Percentiles rank a stretch among this genome's conserved stretches.
These are phyloP conservation scores for Microcebus murinus DNA, from an alignment of 2,113 vertebrate species.

Conservation along the genomic window DNA sequence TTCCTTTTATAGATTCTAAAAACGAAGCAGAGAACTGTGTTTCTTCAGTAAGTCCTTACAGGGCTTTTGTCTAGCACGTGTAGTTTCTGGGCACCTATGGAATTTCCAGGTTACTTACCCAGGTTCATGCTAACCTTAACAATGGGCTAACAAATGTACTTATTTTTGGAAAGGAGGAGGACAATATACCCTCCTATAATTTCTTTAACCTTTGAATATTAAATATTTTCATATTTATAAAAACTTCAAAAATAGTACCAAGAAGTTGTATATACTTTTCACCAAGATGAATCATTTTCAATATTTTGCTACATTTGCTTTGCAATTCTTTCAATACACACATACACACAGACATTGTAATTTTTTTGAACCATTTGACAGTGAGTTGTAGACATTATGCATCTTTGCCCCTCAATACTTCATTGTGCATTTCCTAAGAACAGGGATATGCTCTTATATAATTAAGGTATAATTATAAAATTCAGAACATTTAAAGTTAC, in stretches of 20 bases:
- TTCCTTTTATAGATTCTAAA: background rate
- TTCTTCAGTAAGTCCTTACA: background rate
- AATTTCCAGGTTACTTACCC: background rate
- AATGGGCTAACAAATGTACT: background rate
- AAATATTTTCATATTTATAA: conserved; percentile 16
- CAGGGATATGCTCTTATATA: background rate
- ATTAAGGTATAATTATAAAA: background rate
- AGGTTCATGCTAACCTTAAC: background rate
- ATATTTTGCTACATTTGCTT: background rate
- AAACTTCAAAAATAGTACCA: background rate
- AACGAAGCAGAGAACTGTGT: background rate
- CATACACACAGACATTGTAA: background rate
- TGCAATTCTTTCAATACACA: background rate
- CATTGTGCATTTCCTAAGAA: background rate
- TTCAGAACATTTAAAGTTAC: background rate
- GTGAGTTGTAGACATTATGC: background rate
- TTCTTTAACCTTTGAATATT: background rate
- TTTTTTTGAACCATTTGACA: background rate
- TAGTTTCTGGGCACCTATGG: background rate
- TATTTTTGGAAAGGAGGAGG: fast-evolving
- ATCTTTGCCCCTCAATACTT: background rate
- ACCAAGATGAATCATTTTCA: background rate
- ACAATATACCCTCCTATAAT: background rate
- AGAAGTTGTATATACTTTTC: background rate
- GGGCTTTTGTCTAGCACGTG: background rate